Base-by-base conservation (phyloP, 2,113 vertebrate species). In the Mesembrinibis cayennensis region DNA sequence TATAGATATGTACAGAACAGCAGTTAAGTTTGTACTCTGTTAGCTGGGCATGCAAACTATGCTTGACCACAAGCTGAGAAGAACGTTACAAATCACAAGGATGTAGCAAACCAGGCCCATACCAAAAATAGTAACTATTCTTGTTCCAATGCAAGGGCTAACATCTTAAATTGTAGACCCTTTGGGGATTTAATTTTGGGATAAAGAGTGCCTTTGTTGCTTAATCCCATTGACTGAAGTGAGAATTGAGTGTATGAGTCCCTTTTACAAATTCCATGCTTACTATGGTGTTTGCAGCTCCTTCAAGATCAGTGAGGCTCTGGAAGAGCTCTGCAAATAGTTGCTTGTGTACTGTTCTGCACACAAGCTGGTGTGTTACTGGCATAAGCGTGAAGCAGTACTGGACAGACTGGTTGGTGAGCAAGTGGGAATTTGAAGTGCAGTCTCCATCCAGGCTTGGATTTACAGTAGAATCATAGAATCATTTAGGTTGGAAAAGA, bases 391-490 rank as follows among this genome's bases (percentile, higher is more conserved):
- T 5, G 17, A 71, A 71, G 25, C 49, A 76, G 20, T 29, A 36
- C 56, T 87, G 53, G 84, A 20, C 27, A 73, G 38, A 27, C 17
- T 55, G 42, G 7, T 11, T 0, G 0, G 49, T 2, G 4, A 49
- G 40, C 34, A 53, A 29, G 26, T 15, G 25, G 52, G 32, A 50
- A n/a, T 59, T 67, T 26, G 74, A 34, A 63, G 44, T 0, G 0
- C 47, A n/a, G 13, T 49, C 65, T 79, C 42, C 25, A 36, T 70
- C 21, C 29, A 53, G 50, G 25, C n/a, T 74, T 87, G 59, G n/a
- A 49, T 81, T 69, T 81, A 34, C 36, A 18, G 32, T 13, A 42
- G 40, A 42, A 42, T 42, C 11, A 42, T 42, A 42, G 40, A 42
- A 42, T 42, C 40, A 42, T 42, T 42, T 42, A 13, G 40, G 40